phyloP scores from a whole-genome alignment of 2,113 vertebrate species.

The Rhegmatorhina hoffmannsi region DNA sequence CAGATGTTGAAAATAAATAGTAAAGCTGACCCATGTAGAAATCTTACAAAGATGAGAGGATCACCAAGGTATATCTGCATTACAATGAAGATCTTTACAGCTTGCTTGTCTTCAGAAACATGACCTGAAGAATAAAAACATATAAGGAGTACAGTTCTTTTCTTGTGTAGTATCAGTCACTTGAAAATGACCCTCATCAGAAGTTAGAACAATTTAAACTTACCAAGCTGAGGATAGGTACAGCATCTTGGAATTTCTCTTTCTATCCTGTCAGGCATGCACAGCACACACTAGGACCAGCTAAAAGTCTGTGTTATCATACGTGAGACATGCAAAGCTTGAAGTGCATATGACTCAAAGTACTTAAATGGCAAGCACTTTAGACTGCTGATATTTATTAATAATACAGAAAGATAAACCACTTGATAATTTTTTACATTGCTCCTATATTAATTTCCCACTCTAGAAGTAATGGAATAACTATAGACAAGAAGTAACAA shows the following conservation, averaged over 20 bases:
- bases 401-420: not conserved
- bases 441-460: not conserved
- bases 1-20: not conserved
- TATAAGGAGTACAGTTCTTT: not conserved
- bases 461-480: not conserved
- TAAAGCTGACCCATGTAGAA: not conserved
- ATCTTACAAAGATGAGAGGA: not conserved
- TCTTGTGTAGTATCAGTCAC: not conserved
- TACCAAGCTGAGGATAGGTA: not conserved
- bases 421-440: not conserved
- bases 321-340: not conserved
- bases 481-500: not conserved
- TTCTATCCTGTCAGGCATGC: not conserved
- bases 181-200: not conserved
- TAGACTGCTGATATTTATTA: not conserved
- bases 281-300: not conserved
- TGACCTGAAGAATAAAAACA: not conserved
- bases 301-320: not conserved
- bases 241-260: not conserved
- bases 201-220: not conserved
- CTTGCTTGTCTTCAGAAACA: not conserved
- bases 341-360: not conserved
- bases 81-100: not conserved
- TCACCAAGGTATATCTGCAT: accelerated
- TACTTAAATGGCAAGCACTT: not conserved